Evolutionary conservation across 1,140 invertebrate species (phyloP).

Genomic region (Panagrolaimus sp.): DNA sequence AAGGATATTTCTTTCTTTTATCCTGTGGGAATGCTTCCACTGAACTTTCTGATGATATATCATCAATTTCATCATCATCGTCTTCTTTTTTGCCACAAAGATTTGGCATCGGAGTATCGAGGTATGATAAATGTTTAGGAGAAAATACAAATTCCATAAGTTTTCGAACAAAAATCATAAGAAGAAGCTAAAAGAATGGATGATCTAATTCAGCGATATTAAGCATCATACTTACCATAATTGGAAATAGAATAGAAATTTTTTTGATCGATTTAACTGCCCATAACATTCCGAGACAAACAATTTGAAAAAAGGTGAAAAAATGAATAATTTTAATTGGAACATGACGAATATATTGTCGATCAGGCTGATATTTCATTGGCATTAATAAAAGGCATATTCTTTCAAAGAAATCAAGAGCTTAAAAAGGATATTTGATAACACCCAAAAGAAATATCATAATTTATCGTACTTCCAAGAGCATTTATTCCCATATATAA

Average conservation of each 20-base stretch:
- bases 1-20: no score
- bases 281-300: conserved; percentile 85
- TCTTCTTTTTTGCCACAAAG: neutral
- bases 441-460: neutral
- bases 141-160: conserved; percentile 83
- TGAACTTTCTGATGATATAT: no score
- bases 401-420: conserved; percentile 81
- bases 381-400: conserved; percentile 95
- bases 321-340: conserved; percentile 84
- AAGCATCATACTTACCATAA: no score
- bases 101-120: conserved; percentile 88
- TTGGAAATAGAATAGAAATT: conserved; percentile 89
- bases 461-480: conserved; percentile 63
- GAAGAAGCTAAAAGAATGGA: conserved; percentile 77
- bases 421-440: neutral
- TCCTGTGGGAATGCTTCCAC: no score
- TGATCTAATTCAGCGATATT: no score
- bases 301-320: conserved; percentile 85
- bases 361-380: conserved; percentile 95
- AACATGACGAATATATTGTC: conserved; percentile 92
- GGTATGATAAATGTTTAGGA: conserved; percentile 82
- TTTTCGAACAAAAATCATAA: conserved; percentile 93
- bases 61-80: no score
- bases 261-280: conserved; percentile 85
- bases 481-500: conserved; percentile 98